Evolutionary conservation across 2,113 vertebrate species (phyloP).

Genomic region (Triplophysa rosa): DNA sequence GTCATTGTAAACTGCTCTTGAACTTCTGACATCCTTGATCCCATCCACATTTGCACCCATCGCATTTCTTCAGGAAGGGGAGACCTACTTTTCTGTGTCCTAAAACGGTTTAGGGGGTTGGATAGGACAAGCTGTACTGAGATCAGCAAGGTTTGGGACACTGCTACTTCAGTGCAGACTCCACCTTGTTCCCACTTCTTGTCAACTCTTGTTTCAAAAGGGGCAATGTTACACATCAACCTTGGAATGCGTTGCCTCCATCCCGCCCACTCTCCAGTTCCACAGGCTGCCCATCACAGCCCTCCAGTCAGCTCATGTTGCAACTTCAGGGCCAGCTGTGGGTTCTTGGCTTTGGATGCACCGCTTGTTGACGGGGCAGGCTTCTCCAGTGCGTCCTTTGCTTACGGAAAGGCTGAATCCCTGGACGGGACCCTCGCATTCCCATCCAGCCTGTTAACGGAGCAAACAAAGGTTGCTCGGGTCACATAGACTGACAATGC

Average conservation of each 20-base stretch:
- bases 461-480: slow-evolving; percentile 12
- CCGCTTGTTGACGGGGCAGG: slow-evolving; percentile 32
- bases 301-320: slow-evolving; percentile 52
- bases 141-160: background rate
- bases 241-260: slow-evolving; percentile 41
- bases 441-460: background rate
- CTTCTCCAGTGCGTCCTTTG: slow-evolving; percentile 1
- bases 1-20: background rate
- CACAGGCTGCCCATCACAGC: slow-evolving; percentile 38
- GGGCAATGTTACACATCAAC: slow-evolving; percentile 17
- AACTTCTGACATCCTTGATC: background rate
- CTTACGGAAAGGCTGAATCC: slow-evolving; percentile 24
- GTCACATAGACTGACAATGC: background rate
- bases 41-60: background rate
- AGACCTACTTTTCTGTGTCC: background rate
- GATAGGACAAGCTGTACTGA: background rate
- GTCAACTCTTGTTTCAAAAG: slow-evolving; percentile 50
- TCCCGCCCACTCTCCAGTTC: slow-evolving; percentile 1
- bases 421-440: slow-evolving; percentile 2
- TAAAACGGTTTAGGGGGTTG: background rate
- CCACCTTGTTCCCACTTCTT: slow-evolving; percentile 27
- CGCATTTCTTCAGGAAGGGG: background rate
- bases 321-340: slow-evolving; percentile 38
- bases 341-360: slow-evolving; percentile 3
- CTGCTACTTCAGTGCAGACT: slow-evolving; percentile 16